A percentile compares a stretch with the other conserved stretches of the same genome.
phyloP scores from a whole-genome alignment of 2,113 vertebrate genomes.

The Vimba vimba region DNA sequence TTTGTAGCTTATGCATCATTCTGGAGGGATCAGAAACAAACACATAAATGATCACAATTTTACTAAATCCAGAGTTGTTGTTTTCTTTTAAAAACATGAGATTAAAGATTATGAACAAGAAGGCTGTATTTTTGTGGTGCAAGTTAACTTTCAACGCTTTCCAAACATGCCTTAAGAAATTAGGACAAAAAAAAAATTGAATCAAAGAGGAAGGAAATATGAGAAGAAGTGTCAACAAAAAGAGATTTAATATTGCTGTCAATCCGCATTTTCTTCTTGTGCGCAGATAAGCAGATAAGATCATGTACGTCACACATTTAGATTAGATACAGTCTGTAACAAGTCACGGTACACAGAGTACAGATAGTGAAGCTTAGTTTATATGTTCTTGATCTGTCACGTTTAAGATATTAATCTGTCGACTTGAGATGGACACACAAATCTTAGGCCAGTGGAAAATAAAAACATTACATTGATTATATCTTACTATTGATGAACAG shows the following conservation, averaged over 20 bases:
- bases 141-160: neutral
- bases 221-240: neutral
- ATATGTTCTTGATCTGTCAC: neutral
- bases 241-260: neutral
- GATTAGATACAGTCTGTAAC: neutral
- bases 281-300: neutral
- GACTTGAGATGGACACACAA: neutral
- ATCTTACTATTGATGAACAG: neutral
- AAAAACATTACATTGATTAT: neutral
- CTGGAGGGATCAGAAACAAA: neutral
- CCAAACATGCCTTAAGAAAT: neutral
- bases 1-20: neutral
- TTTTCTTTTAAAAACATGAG: neutral
- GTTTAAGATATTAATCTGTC: neutral
- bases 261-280: neutral
- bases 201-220: constrained; percentile 4
- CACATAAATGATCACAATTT: neutral
- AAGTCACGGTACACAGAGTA: neutral
- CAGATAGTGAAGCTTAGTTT: neutral
- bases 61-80: neutral
- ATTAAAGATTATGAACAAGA: neutral
- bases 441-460: neutral
- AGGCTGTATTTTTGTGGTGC: neutral
- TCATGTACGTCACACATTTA: neutral
- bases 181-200: neutral